These are phyloP conservation scores for Drosophila nasuta DNA, from an alignment of 1,140 invertebrate genomes.

Conservation along the genomic window DNA sequence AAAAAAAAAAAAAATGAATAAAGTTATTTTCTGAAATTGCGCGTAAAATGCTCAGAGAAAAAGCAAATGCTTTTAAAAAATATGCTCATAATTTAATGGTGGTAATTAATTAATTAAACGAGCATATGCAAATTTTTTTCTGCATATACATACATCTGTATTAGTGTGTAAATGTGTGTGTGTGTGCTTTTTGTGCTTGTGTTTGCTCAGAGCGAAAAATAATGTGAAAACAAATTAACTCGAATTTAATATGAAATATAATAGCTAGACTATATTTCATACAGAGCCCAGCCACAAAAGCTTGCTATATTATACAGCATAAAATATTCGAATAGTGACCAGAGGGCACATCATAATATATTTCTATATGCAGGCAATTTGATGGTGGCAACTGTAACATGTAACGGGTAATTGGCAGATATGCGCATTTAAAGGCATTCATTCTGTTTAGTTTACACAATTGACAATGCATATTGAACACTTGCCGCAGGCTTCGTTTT, in stretches of 20 bases:
- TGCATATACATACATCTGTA: neutral
- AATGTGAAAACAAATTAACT: slow-evolving; percentile 68
- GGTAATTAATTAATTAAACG: slow-evolving; percentile 73
- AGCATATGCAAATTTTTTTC: slow-evolving; percentile 52
- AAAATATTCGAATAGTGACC: slow-evolving; percentile 3
- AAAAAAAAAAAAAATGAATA: slow-evolving; percentile 18
- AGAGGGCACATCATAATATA: slow-evolving; percentile 1
- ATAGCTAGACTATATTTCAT: slow-evolving; percentile 34
- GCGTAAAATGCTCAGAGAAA: slow-evolving; percentile 28
- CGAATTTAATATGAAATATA: slow-evolving; percentile 56
- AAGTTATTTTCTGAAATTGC: slow-evolving; percentile 56
- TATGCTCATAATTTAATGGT: slow-evolving; percentile 59
- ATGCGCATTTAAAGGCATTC: neutral
- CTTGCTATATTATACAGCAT: slow-evolving; percentile 6
- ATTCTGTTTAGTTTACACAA: neutral
- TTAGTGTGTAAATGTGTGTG: neutral
- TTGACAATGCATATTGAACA: neutral
- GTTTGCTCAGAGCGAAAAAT: slow-evolving; percentile 17
- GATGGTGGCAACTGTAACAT: neutral
- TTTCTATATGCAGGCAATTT: neutral
- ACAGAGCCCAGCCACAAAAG: slow-evolving; percentile 17
- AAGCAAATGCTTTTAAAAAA: slow-evolving; percentile 32
- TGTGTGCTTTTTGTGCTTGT: slow-evolving; percentile 16
- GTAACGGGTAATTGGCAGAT: no score
- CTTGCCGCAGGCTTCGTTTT: neutral